Evolutionary conservation across 2,113 vertebrate genomes (phyloP).

Genomic region (Pycnonotus jocosus): DNA sequence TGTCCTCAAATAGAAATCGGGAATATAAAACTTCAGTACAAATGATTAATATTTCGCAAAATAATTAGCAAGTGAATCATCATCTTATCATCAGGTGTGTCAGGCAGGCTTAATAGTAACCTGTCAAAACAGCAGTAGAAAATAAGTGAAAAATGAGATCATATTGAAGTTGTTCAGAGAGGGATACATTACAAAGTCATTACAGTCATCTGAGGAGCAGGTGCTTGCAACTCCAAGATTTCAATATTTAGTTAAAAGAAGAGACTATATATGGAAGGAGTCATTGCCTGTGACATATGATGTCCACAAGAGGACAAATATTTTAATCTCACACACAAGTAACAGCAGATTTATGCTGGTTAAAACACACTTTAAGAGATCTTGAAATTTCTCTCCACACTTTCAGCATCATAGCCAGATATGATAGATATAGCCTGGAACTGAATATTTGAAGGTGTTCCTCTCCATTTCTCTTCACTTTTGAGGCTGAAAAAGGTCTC

Average conservation of each 20-base stretch:
- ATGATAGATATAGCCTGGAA: neutral
- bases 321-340: neutral
- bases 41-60: conserved; percentile 32
- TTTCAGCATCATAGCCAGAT: neutral
- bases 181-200: neutral
- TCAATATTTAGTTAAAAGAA: neutral
- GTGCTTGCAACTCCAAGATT: neutral
- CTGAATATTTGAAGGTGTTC: neutral
- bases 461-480: neutral
- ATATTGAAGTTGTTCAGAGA: neutral
- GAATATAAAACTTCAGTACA: neutral
- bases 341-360: neutral
- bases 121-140: conserved; percentile 12
- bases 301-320: neutral
- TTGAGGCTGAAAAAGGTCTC: neutral
- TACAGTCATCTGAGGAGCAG: neutral
- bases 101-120: neutral
- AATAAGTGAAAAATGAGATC: conserved; percentile 23
- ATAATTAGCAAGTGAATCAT: conserved; percentile 39
- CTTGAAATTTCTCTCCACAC: neutral
- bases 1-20: neutral
- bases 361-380: neutral
- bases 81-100: neutral
- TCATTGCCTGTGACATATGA: neutral
- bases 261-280: neutral